A percentile compares a stretch with the other conserved stretches of the same genome.
Conservation (phyloP, 2,888 invertebrate species). For the Leptura quadrifasciata region DNA sequence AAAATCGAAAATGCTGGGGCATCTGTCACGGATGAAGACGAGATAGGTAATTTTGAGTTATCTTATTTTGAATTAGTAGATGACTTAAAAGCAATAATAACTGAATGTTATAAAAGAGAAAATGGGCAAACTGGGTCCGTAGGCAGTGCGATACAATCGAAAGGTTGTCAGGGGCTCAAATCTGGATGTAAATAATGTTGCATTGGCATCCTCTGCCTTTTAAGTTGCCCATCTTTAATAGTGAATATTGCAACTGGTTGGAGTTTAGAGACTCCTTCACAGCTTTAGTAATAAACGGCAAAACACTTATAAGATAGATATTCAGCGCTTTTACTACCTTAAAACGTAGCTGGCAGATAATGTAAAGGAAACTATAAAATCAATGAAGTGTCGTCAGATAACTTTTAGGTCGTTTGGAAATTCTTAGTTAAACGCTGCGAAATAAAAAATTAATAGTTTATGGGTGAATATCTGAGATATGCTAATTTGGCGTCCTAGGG, state of each 20-base stretch:
- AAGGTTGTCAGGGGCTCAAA: too few species aligned
- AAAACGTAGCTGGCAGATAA: neutral
- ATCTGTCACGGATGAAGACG: neutral
- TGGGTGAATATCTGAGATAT: too few species aligned
- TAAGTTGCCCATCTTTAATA: neutral
- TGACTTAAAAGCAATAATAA: too few species aligned
- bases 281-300: too few species aligned
- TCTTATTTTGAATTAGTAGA: conserved; percentile 2
- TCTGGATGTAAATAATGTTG: neutral
- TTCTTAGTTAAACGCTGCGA: neutral
- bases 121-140: neutral
- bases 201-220: neutral
- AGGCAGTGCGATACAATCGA: neutral
- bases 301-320: too few species aligned
- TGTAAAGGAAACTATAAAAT: neutral
- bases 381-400: neutral
- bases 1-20: neutral
- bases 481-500: too few species aligned
- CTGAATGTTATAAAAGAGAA: neutral
- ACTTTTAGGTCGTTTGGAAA: conserved; percentile 2
- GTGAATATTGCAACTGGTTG: neutral
- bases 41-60: neutral
- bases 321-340: too few species aligned
- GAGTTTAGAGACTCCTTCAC: too few species aligned
- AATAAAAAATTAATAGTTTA: conserved; percentile 1